phyloP scores from a whole-genome alignment of 2,797 vertebrate species.

The Phrynocephalus forsythii region DNA sequence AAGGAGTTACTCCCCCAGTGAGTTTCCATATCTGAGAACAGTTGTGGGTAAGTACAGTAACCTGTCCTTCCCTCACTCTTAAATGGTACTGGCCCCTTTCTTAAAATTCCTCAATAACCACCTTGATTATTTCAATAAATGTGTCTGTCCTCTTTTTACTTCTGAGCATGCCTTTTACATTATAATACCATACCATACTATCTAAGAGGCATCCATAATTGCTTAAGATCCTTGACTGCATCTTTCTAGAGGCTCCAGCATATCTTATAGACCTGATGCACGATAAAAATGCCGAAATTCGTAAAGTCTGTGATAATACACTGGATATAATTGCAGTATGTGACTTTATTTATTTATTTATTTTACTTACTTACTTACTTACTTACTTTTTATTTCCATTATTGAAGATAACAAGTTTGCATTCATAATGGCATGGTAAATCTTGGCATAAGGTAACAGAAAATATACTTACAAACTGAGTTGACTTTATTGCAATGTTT shows the following conservation, averaged over 20 bases:
- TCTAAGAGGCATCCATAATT: not conserved
- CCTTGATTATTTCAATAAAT: not conserved
- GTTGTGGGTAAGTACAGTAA: too few species aligned
- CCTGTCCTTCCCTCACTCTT: not conserved
- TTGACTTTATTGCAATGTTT: constrained; percentile 12
- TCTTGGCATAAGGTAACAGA: constrained; percentile 1
- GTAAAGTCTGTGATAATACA: constrained; percentile 92
- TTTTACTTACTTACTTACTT: not conserved
- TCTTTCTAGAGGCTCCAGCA: constrained; percentile 85
- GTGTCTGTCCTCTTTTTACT: not conserved
- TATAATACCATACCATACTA: not conserved
- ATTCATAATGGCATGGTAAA: not conserved
- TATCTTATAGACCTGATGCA: constrained; percentile 96
- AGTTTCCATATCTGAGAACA: too few species aligned
- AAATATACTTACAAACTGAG: not conserved
- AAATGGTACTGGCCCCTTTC: not conserved
- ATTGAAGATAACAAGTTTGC: not conserved
- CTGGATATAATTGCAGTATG: constrained; percentile 94
- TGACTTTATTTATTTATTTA: constrained; percentile 39
- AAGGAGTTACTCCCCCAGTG: too few species aligned
- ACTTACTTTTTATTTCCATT: not conserved
- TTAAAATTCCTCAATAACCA: not conserved
- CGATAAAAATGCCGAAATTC: constrained; percentile 90
- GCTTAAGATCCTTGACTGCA: constrained; percentile 73
- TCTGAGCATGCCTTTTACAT: not conserved